Percentiles rank a stretch among this genome's conserved stretches.
These are phyloP conservation scores for Rhyzopertha dominica DNA, from an alignment of 1,140 invertebrate genomes.

Conservation along the genomic window DNA sequence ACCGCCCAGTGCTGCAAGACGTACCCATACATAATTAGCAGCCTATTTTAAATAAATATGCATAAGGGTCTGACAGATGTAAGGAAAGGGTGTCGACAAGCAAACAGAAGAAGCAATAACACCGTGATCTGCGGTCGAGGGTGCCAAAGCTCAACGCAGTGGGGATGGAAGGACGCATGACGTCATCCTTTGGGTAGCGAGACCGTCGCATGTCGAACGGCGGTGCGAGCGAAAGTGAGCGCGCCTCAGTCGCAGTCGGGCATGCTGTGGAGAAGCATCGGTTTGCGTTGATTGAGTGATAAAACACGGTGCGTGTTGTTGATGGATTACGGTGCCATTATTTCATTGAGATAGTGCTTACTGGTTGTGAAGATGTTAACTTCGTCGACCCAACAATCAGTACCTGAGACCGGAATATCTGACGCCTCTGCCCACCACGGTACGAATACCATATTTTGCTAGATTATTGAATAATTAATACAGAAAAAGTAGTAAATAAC, in stretches of 20 bases:
- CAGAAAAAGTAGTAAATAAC: too few relatives aligned
- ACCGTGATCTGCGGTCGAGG: constrained; percentile 40
- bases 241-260: too few relatives aligned
- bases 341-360: constrained; percentile 6
- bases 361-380: constrained; percentile 64
- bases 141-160: constrained; percentile 42
- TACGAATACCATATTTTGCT: too few relatives aligned
- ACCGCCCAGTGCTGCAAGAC: too few relatives aligned
- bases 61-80: too few relatives aligned
- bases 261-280: constrained; percentile 23
- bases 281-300: constrained; percentile 9
- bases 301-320: too few relatives aligned
- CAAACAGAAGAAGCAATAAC: constrained; percentile 41
- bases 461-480: too few relatives aligned
- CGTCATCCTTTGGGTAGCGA: constrained; percentile 32
- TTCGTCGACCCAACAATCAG: constrained; percentile 66
- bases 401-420: constrained; percentile 89
- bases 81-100: constrained; percentile 40
- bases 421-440: constrained; percentile 81
- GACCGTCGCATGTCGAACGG: constrained; percentile 27
- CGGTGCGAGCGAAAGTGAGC: constrained; percentile 18
- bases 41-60: too few relatives aligned
- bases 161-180: constrained; percentile 39
- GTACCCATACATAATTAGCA: too few relatives aligned
- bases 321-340: too few relatives aligned